Evolutionary conservation across 2,113 vertebrate species (phyloP).

Genomic region (Ahaetulla prasina): DNA sequence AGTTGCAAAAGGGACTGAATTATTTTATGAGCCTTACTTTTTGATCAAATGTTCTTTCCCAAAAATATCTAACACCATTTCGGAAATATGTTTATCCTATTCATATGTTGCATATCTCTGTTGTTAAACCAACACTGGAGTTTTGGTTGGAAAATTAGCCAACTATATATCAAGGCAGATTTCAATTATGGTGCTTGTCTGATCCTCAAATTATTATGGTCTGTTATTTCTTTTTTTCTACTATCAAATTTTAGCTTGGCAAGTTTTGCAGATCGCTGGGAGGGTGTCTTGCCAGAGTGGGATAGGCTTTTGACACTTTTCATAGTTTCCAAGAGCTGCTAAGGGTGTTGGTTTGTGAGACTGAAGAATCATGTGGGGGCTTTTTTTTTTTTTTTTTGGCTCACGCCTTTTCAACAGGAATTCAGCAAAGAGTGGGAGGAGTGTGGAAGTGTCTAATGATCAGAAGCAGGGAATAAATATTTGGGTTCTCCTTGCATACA

Average conservation of each 20-base stretch:
- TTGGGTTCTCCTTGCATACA: background rate
- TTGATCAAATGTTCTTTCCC: background rate
- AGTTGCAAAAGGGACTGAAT: background rate
- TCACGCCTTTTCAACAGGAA: background rate
- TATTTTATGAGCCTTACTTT: background rate
- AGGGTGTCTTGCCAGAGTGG: background rate
- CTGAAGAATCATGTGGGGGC: background rate
- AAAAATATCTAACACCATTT: background rate
- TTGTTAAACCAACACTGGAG: background rate
- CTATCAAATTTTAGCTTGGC: background rate
- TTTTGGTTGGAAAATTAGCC: background rate
- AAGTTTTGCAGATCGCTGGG: background rate
- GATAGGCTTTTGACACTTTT: background rate
- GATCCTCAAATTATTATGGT: background rate
- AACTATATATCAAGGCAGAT: background rate
- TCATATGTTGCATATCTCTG: background rate
- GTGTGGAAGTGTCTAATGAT: background rate
- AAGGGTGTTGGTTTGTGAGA: background rate
- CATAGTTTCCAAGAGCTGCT: background rate
- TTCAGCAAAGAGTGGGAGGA: background rate
- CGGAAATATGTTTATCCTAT: background rate
- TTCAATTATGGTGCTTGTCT: background rate
- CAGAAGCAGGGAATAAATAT: background rate
- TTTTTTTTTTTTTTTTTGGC: background rate
- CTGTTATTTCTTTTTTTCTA: accelerated